phyloP scores from a whole-genome alignment of 2,113 vertebrate genomes.

The Oryctolagus cuniculus region mOryCun1.1 NC_091443.1:46758501-46759000 shows the following conservation, averaged over 20 bases:
- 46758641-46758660: not conserved
- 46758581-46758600: not conserved
- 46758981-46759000: not conserved
- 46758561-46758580: not conserved
- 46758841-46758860: not conserved
- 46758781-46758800: not conserved
- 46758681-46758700: not conserved
- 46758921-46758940: not conserved
- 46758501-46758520: not conserved
- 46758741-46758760: accelerated
- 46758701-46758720: not conserved
- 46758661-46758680: not conserved
- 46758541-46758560: not conserved
- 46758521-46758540: not conserved
- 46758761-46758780: too few relatives aligned
- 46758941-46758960: not conserved
- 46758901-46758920: not conserved
- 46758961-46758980: conserved; percentile 40
- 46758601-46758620: not conserved
- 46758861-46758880: not conserved
- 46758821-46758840: not conserved
- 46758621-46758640: not conserved
- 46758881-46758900: not conserved
- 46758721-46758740: accelerated
- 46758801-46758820: too few relatives aligned